A percentile compares a stretch with the other conserved stretches of the same genome.
Conservation (phyloP, 2,113 vertebrate species). For the Sigmodon hispidus region DNA sequence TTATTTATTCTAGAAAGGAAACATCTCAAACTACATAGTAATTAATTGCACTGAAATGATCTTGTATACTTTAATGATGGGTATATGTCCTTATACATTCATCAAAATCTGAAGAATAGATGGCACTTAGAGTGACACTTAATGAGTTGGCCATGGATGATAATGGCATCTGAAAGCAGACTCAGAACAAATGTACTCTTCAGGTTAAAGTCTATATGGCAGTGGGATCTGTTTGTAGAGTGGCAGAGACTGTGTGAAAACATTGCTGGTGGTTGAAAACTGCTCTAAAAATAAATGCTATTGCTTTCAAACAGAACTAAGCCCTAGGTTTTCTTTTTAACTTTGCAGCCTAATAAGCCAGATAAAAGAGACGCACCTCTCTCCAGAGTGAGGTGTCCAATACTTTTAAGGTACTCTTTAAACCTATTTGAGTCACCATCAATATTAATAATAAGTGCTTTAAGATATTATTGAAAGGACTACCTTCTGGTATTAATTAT, state of each 20-base stretch:
- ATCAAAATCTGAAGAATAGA: neutral
- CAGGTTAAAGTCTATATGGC: too few relatives aligned
- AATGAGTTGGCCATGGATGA: neutral
- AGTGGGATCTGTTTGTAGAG: neutral
- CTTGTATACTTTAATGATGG: neutral
- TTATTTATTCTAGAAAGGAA: slow-evolving; percentile 25
- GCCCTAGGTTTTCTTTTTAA: neutral
- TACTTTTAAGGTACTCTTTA: neutral
- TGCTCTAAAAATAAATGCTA: neutral
- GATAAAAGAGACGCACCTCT: too few relatives aligned
- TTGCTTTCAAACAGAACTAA: neutral
- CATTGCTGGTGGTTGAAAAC: neutral
- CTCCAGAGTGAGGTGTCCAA: neutral
- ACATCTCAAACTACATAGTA: neutral
- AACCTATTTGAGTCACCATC: neutral
- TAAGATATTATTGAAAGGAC: neutral
- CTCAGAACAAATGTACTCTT: too few relatives aligned
- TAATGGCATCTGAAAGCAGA: neutral
- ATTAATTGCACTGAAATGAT: neutral
- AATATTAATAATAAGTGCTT: neutral
- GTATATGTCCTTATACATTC: neutral
- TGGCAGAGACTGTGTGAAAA: neutral
- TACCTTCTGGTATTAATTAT: neutral
- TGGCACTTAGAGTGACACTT: neutral
- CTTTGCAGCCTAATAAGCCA: neutral